Evolutionary conservation across 2,888 invertebrate species (phyloP), one percentile per base, ranked within the genome.

Genomic region (Chromoteleia sp.): DNA sequence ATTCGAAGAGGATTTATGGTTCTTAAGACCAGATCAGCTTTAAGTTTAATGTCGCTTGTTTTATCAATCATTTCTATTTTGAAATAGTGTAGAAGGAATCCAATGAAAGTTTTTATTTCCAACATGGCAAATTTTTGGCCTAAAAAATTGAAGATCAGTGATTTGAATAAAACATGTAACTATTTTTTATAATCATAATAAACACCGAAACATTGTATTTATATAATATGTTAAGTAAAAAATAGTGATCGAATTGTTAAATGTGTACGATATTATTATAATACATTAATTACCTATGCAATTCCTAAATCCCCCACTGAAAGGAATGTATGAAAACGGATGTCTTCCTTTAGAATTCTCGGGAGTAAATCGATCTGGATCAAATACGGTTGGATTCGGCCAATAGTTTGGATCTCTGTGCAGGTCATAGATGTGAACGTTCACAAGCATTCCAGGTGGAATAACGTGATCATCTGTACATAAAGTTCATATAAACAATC

Each of bases 281-380:
- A n/a, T n/a, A n/a, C n/a, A n/a, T n/a, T 36, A 14, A n/a, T 54
- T 39, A 94, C 94, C 95, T 83, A 95, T 95, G 84, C 95, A 95
- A 88, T 95, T 95, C 15, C 95, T 92, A 0, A 94, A 94, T 4
- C 95, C 95, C 0, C 94, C 95, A 87, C 95, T 95, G 82, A 95
- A 95, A 0, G 95, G 95, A 45, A 95, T 92, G 86, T 94, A 95
- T 0, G 94, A 93, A 86, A 93, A 95, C 0, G 94, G 94, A 90
- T 95, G 94, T 39, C 94, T 91, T 59, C 83, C 86, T 41, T 82
- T 33, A 8, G 59, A 67, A 12, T 73, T 67, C 85, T 95, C 94
- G 0, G 94, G 93, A 36, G 94, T 87, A 89, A 96, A 96, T 70
- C 96, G 91, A 71, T 96, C 95, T 0, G 92, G 92, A 87, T 95